Conservation (phyloP, 2,113 vertebrate genomes). For the Solea senegalensis region DNA sequence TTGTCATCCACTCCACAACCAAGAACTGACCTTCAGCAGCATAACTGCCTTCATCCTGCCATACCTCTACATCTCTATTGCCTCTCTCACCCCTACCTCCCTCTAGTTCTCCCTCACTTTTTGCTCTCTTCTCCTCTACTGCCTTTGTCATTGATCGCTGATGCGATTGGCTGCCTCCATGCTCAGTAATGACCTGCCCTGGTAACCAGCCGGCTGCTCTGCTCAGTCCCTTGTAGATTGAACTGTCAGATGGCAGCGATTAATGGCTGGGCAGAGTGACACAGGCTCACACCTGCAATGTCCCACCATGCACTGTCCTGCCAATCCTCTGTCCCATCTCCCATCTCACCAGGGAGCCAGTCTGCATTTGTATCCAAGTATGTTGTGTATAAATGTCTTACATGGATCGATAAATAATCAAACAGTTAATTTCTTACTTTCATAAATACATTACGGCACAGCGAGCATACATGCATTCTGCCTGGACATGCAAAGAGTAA, state of each 20-base stretch:
- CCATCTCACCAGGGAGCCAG: conserved; percentile 20
- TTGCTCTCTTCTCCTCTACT: conserved; percentile 65
- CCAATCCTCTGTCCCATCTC: conserved; percentile 25
- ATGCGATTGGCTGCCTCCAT: conserved; percentile 98
- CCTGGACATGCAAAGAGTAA: neutral
- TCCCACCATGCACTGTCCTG: conserved; percentile 50
- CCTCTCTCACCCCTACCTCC: conserved; percentile 52
- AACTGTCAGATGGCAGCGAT: conserved; percentile 99
- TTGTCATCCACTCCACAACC: conserved; percentile 90
- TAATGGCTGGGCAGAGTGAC: conserved; percentile 95
- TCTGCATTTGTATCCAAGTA: neutral
- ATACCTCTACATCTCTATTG: conserved; percentile 51
- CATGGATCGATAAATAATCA: conserved; percentile 39
- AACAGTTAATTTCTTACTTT: conserved; percentile 43
- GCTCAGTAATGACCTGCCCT: conserved; percentile 99
- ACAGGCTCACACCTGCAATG: conserved; percentile 88
- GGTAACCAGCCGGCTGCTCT: conserved; percentile 80
- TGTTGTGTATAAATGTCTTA: conserved; percentile 18
- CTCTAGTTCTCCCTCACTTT: conserved; percentile 55
- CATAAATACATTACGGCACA: conserved; percentile 27
- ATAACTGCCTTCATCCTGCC: conserved; percentile 69
- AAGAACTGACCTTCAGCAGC: conserved; percentile 93
- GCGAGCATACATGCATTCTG: conserved; percentile 23
- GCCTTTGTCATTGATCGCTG: conserved; percentile 99
- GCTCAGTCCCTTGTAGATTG: conserved; percentile 90